Base-by-base conservation (phyloP, 2,888 invertebrate genomes). In the Callinectes sapidus region DNA sequence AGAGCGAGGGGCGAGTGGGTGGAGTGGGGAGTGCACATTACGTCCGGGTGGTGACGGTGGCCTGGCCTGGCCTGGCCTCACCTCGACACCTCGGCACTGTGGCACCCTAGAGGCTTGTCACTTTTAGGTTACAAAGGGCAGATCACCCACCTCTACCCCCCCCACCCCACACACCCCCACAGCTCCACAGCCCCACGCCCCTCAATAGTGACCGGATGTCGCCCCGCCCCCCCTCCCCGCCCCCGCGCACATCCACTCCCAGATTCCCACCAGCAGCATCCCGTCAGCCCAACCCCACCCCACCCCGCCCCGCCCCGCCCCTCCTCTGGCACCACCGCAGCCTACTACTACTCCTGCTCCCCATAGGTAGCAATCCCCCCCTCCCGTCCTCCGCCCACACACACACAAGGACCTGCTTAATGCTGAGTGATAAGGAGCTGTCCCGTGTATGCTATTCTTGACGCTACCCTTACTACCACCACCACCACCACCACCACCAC, bases 371-470 rank as follows among this genome's bases (percentile, higher is more conserved):
- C 66, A n/a, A 3, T 1, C 28, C 71, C 28, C 10, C 71, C 71
- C 61, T 1, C 61, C 61, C 61, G 2, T 18, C 14, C 61, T 1
- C 61, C 61, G 0, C 61, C 14, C 18, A 16, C 55, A 55, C 55
- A 13, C 39, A 61, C 61, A 71, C 71, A 28, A n/a, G 71, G 71
- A 71, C 28, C 71, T 71, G 71, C 28, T 71, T 71, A 71, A 71
- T 71, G 71, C 71, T 28, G 28, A 28, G 71, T n/a, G 71, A 71
- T 71, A 71, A 71, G 71, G 28, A 71, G 71, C 28, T 28, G 61
- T 71, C 71, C n/a, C 28, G 71, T 71, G 71, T 71, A 71, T n/a
- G 71, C 71, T 71, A 71, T 71, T 71, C 71, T 71, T 28, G 71
- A 71, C 71, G 28, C 71, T 28, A 13, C 71, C 71, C 16, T 23